phyloP scores from a whole-genome alignment of 1,140 invertebrate genomes.

The Tyrophagus putrescentiae region DNA sequence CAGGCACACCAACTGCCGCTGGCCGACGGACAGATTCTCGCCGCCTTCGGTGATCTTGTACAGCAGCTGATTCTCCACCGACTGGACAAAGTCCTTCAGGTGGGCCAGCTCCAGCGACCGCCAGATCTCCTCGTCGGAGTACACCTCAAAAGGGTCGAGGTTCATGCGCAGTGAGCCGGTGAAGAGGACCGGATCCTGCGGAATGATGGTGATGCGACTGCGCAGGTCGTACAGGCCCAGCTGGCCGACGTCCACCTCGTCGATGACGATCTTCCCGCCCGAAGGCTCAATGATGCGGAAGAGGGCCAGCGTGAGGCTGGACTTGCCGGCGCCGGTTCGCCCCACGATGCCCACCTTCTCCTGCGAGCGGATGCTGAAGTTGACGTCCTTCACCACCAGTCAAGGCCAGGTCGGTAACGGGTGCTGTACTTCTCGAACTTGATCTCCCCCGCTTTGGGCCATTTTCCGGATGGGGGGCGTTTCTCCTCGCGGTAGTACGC shows the following conservation, averaged over 20 bases:
- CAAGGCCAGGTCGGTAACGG: constrained; percentile 59
- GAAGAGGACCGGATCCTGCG: constrained; percentile 87
- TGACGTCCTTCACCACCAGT: constrained; percentile 60
- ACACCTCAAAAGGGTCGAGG: constrained; percentile 58
- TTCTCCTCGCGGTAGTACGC: background rate
- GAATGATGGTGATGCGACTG: constrained; percentile 72
- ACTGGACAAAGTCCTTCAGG: constrained; percentile 46
- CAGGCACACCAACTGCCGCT: constrained; percentile 41
- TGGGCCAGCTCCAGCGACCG: constrained; percentile 60
- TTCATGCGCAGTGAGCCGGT: constrained; percentile 71
- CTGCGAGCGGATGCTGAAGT: constrained; percentile 51
- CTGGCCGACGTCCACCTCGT: constrained; percentile 59
- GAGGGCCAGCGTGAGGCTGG: constrained; percentile 27
- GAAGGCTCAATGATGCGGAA: constrained; percentile 55
- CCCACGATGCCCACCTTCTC: constrained; percentile 62
- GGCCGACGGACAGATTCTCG: constrained; percentile 41
- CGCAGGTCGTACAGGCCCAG: constrained; percentile 51
- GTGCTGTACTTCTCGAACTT: constrained; percentile 60
- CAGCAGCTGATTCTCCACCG: constrained; percentile 31
- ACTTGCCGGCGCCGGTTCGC: constrained; percentile 44
- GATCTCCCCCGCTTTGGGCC: constrained; percentile 58
- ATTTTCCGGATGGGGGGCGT: constrained; percentile 42
- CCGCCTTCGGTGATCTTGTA: constrained; percentile 32
- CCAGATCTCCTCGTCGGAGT: constrained; percentile 58
- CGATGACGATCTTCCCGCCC: constrained; percentile 56